Base-by-base conservation (phyloP, 2,113 vertebrate genomes). In the Lophochroa leadbeateri region DNA sequence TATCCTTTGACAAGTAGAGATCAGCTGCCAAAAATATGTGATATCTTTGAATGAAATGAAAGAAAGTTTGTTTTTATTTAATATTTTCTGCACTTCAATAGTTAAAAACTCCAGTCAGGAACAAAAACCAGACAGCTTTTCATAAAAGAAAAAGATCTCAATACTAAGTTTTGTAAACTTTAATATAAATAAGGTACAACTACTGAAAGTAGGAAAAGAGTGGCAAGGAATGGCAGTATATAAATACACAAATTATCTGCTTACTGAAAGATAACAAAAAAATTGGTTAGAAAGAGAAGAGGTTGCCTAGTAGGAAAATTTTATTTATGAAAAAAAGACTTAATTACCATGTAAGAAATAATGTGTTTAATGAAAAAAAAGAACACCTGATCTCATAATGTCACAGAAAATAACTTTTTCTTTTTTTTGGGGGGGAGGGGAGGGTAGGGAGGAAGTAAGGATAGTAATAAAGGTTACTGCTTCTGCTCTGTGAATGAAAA, bases 401-500 rank as follows among this genome's bases (percentile, higher is more conserved):
- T 28, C 25, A 75, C 13, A 23, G 47, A 63, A 69, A 72, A 23
- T 1, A 46, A 11, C 0, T 7, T 12, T 33, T 49, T n/a, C 21
- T 43, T 27, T 43, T 28, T 19, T 14, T 18, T 1, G 20, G 12
- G 10, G 3, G 7, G 2, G 2, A 1, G 0, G 4, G 10, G 37
- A 37, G 37, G 37, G 37, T 5, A 2, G 1, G 2, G 17, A 20
- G 27, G 9, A 9, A 24, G 4, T 35, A 14, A 29, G 29, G 3
- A 2, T 31, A 24, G 3, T 25, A 39, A 49, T 39, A 49, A 81
- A 74, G 1, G 3, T 58, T 35, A 39, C 33, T 78, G 10, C 1
- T 78, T 69, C 65, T 69, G 2, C 7, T 60, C 9, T 55, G 10
- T 29, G 17, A 63, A 6, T 16, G 7, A 70, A 65, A 55, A 37